Base-by-base conservation (phyloP, 2,113 vertebrate genomes). In the Hystrix cristata region DNA sequence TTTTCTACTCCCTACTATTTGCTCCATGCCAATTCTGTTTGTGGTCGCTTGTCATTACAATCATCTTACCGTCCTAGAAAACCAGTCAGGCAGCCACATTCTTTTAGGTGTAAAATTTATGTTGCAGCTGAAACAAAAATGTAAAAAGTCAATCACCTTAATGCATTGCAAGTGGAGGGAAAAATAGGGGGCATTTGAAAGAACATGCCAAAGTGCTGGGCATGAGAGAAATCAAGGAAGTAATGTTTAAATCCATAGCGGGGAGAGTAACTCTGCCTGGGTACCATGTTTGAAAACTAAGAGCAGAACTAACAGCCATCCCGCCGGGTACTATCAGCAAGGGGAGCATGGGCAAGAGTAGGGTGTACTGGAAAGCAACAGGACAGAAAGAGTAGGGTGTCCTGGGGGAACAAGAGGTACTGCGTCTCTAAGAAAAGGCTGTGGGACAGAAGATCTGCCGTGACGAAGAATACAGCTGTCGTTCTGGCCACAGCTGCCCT, bases 81-180 rank as follows among this genome's bases (percentile, higher is more conserved):
- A 25, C 14, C 51, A 62, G 72, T 55, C 90, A 90, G 13, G n/a
- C 10, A 53, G 38, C 69, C 62, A 67, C 14, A 59, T 85, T 86
- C 57, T 79, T 86, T 94, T 93, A 64, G n/a, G 60, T 94, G 10
- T 69, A 11, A 93, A 85, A 92, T 85, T 57, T 90, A 94, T 84
- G 60, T 67, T 89, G 14, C 12, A 89, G 13, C 19, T 83, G 72
- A 95, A 88, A 88, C 48, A 79, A 87, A 87, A 85, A 38, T 91
- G 23, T 0, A 1, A 69, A 72, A 93, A 91, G 55, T 64, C 46
- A 88, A 38, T 94, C 93, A 91, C 57, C 46, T 95, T 60, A 91
- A 92, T 93, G 67, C 96, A 38, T 69, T 91, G 3, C 16, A 94
- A 16, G 10, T 46, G 5, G 21, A 23, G 0, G 3, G 1, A 38